phyloP scores from a whole-genome alignment of 1,140 invertebrate species.

The Procambarus virginalis region DNA sequence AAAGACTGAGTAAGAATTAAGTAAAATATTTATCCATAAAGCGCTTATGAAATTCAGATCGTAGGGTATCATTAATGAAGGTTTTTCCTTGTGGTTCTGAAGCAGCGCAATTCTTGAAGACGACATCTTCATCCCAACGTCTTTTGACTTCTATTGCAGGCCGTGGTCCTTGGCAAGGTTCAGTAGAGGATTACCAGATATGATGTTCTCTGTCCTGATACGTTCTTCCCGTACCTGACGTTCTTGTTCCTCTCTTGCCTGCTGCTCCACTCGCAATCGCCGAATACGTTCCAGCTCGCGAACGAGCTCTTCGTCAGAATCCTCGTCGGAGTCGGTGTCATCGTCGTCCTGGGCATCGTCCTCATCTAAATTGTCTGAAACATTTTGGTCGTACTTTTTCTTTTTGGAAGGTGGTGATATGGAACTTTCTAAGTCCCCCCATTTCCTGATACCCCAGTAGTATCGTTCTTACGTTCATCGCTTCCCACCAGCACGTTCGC shows the following conservation, averaged over 20 bases:
- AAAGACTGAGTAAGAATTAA: constrained; percentile 76
- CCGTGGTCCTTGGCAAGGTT: constrained; percentile 82
- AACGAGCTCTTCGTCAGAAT: constrained; percentile 92
- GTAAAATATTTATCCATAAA: constrained; percentile 99
- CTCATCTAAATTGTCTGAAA: too few species aligned
- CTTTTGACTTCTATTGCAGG: constrained; percentile 94
- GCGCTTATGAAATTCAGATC: constrained; percentile 99
- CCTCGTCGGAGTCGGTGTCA: constrained; percentile 77
- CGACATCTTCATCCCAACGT: constrained; percentile 99
- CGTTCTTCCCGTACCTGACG: constrained; percentile 94
- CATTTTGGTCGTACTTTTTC: too few species aligned
- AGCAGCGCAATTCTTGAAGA: constrained; percentile 99
- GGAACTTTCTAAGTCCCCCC: too few species aligned
- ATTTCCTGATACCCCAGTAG: too few species aligned
- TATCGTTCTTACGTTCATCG: too few species aligned
- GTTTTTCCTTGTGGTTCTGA: too few species aligned
- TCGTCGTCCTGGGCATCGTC: constrained; percentile 94
- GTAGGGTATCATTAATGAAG: constrained; percentile 98
- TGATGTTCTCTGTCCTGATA: constrained; percentile 98
- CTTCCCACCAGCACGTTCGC: too few species aligned
- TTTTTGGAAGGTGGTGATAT: too few species aligned
- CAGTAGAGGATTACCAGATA: constrained; percentile 97
- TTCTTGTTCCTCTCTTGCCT: constrained; percentile 90
- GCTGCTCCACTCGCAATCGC: constrained; percentile 94
- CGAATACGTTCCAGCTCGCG: constrained; percentile 97